A percentile compares a stretch with the other conserved stretches of the same genome.
These are phyloP conservation scores for Andrena hattorfiana DNA, from an alignment of 2,888 invertebrate species.

Conservation along the genomic window DNA sequence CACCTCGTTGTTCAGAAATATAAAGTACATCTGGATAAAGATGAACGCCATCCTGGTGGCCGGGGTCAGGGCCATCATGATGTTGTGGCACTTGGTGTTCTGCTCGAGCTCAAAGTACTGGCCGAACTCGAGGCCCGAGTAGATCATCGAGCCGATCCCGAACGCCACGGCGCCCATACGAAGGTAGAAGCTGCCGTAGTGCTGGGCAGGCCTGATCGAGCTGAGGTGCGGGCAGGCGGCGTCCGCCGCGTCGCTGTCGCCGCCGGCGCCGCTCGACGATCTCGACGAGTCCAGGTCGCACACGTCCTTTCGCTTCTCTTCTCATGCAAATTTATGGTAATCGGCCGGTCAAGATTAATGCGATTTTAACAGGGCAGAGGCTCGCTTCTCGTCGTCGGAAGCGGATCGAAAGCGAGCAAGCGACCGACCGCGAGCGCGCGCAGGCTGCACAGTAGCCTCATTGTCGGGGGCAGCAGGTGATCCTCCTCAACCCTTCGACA, in stretches of 20 bases:
- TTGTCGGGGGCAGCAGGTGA: no score
- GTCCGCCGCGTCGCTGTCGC: slow-evolving; percentile 81
- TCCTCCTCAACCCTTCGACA: neutral
- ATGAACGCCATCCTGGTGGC: slow-evolving; percentile 98
- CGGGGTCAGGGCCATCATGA: slow-evolving; percentile 95
- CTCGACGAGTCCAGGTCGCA: slow-evolving; percentile 83
- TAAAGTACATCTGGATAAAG: slow-evolving; percentile 99
- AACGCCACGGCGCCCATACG: slow-evolving; percentile 98
- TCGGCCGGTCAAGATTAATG: slow-evolving; percentile 48
- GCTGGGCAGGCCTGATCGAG: slow-evolving; percentile 87
- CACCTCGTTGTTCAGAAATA: slow-evolving; percentile 98
- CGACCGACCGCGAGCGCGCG: slow-evolving; percentile 12
- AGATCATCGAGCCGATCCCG: slow-evolving; percentile 98
- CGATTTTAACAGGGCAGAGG: slow-evolving; percentile 46
- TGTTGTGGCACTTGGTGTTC: slow-evolving; percentile 96
- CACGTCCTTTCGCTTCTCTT: slow-evolving; percentile 82
- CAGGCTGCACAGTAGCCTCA: neutral
- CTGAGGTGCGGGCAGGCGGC: slow-evolving; percentile 81
- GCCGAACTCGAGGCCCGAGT: slow-evolving; percentile 97
- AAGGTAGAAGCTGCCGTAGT: slow-evolving; percentile 96
- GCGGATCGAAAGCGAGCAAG: slow-evolving; percentile 12
- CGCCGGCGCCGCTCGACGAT: slow-evolving; percentile 82
- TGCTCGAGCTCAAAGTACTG: slow-evolving; percentile 97
- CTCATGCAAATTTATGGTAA: slow-evolving; percentile 58
- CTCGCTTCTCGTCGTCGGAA: slow-evolving; percentile 36